Evolutionary conservation across 2,113 vertebrate species (phyloP).

Genomic region (Manacus vitellinus): DNA sequence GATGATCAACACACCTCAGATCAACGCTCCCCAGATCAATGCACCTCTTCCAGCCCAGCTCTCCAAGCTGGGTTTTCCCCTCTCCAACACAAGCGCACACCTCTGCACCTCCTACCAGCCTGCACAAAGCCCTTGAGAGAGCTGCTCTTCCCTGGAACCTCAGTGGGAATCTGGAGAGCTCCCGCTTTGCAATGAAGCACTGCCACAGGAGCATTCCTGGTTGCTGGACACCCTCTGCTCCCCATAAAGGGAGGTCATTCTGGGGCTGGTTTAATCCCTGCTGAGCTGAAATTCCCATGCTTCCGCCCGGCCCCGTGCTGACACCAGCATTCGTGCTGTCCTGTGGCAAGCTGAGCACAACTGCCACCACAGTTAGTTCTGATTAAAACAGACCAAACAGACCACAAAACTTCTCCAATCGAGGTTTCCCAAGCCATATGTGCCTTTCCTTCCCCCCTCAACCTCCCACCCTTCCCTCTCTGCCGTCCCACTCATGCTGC

Average conservation of each 20-base stretch:
- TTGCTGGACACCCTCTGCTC: not conserved
- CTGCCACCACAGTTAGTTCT: not conserved
- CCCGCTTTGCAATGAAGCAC: accelerated
- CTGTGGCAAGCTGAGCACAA: accelerated
- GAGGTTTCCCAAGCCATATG: not conserved
- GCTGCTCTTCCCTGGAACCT: accelerated
- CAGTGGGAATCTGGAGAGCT: not conserved
- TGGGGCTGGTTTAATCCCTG: not conserved
- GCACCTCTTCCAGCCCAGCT: not conserved
- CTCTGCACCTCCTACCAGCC: not conserved
- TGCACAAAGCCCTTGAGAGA: not conserved
- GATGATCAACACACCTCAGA: not conserved
- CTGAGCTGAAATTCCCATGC: not conserved
- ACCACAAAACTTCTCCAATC: not conserved
- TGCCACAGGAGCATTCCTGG: not conserved
- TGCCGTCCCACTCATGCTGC: not conserved
- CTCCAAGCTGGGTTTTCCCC: not conserved
- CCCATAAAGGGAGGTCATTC: not conserved
- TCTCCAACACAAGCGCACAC: not conserved
- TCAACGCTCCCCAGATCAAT: not conserved
- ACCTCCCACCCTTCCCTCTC: not conserved
- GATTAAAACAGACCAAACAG: not conserved
- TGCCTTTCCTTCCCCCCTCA: not conserved
- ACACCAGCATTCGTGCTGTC: not conserved
- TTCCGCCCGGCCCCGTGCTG: not conserved